Percentiles rank a stretch among this genome's conserved stretches.
Evolutionary conservation across 1,140 invertebrate species (phyloP).

Genomic region (Drosophila lini): DNA sequence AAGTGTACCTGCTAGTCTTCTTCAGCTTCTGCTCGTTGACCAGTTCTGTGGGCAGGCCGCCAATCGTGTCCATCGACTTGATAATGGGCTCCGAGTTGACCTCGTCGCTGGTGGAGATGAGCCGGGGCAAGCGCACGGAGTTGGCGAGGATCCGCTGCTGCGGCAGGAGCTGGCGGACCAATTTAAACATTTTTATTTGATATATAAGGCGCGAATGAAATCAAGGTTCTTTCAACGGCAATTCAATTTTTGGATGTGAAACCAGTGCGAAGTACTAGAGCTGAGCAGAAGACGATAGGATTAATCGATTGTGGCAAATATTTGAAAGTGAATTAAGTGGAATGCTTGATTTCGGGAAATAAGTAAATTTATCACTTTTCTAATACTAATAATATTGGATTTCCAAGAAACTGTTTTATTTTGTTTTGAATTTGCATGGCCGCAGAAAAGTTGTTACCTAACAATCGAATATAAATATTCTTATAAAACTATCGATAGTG

Average conservation of each 20-base stretch:
- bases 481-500: background rate
- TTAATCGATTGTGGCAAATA: background rate
- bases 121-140: slow-evolving; percentile 29
- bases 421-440: too few relatives aligned
- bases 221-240: background rate
- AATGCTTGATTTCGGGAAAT: too few relatives aligned
- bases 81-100: slow-evolving; percentile 45
- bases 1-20: slow-evolving; percentile 69
- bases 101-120: slow-evolving; percentile 71
- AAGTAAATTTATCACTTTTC: too few relatives aligned
- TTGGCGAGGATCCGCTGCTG: slow-evolving; percentile 49
- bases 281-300: background rate
- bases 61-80: slow-evolving; percentile 69
- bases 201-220: background rate
- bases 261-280: slow-evolving; percentile 8
- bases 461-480: background rate
- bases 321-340: too few relatives aligned
- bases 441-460: too few relatives aligned
- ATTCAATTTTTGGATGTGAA: slow-evolving; percentile 17
- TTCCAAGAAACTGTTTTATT: too few relatives aligned
- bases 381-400: too few relatives aligned
- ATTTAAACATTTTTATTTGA: slow-evolving; percentile 58
- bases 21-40: slow-evolving; percentile 75
- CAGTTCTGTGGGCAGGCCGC: slow-evolving; percentile 67
- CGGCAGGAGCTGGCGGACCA: slow-evolving; percentile 54